These are phyloP conservation scores for Nemotelus nigrinus DNA, from an alignment of 2,888 invertebrate genomes.

Conservation along the genomic window DNA sequence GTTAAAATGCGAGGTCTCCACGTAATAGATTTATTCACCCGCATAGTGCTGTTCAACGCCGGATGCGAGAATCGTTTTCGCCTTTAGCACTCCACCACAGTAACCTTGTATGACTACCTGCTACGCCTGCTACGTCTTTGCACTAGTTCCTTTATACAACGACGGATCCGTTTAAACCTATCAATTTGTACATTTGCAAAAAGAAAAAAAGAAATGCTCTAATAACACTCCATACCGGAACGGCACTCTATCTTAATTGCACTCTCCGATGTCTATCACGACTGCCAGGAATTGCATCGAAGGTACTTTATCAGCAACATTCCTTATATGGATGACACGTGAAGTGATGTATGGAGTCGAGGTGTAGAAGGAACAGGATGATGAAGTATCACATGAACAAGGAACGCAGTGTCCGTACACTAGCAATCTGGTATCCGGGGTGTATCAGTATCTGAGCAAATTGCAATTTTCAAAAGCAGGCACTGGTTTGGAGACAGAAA, in stretches of 20 bases:
- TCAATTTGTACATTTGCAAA: slow-evolving; percentile 9
- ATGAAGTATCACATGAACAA: slow-evolving; percentile 31
- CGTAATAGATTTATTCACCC: slow-evolving; percentile 15
- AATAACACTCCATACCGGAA: slow-evolving; percentile 19
- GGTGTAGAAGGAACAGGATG: slow-evolving; percentile 5
- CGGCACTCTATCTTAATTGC: slow-evolving; percentile 37
- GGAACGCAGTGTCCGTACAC: neutral
- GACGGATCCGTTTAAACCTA: neutral
- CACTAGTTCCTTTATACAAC: neutral
- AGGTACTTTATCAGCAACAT: slow-evolving; percentile 32
- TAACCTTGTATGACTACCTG: neutral
- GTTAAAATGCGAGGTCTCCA: slow-evolving; percentile 13
- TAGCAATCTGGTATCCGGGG: too few relatives aligned
- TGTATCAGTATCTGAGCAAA: too few relatives aligned
- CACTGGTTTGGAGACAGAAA: too few relatives aligned
- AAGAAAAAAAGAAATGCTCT: slow-evolving; percentile 7
- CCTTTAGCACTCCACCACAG: neutral
- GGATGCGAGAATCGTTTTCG: slow-evolving; percentile 8
- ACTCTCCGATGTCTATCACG: slow-evolving; percentile 26
- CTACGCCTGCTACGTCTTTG: neutral
- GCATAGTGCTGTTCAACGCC: slow-evolving; percentile 13
- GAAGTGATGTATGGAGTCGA: slow-evolving; percentile 27
- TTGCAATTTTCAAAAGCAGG: too few relatives aligned
- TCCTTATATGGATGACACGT: slow-evolving; percentile 26
- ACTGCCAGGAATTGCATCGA: slow-evolving; percentile 33